These are phyloP conservation scores for Desoria tigrina DNA, from an alignment of 2,888 invertebrate species.

Conservation along the genomic window DNA sequence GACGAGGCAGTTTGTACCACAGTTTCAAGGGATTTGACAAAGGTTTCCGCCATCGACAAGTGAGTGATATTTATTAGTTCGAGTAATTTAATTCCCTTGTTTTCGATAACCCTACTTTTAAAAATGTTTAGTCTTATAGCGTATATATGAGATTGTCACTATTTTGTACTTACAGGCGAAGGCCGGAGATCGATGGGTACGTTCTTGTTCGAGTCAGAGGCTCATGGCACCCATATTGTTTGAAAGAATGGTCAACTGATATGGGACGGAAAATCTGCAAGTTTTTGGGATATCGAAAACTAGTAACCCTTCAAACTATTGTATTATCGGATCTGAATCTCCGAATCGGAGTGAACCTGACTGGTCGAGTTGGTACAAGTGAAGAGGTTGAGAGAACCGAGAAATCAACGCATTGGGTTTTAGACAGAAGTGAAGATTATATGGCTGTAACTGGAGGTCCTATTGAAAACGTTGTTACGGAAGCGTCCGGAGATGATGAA, in stretches of 20 bases:
- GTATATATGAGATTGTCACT: neutral
- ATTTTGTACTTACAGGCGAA: neutral
- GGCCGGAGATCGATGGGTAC: constrained; percentile 20
- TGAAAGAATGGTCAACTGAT: constrained; percentile 29
- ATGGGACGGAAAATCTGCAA: constrained; percentile 25
- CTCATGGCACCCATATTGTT: constrained; percentile 41
- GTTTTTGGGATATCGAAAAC: neutral
- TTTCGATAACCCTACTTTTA: neutral
- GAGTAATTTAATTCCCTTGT: no score
- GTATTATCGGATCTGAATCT: neutral
- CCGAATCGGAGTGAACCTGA: neutral
- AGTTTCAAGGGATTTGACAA: constrained; percentile 11
- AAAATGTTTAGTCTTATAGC: no score
- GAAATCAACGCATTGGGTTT: neutral
- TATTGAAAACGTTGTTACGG: constrained; percentile 4
- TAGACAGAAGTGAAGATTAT: neutral
- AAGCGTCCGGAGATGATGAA: neutral
- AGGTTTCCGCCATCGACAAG: neutral
- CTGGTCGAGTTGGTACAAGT: neutral
- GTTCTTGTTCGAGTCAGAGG: constrained; percentile 32
- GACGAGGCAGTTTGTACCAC: constrained; percentile 30
- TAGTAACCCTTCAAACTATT: neutral
- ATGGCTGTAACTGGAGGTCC: neutral
- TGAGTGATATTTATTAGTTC: no score
- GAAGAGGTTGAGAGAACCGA: neutral